Percentiles rank a stretch among this genome's conserved stretches.
phyloP scores from a whole-genome alignment of 1,140 invertebrate genomes.

The Hylyphantes graminicola region DNA sequence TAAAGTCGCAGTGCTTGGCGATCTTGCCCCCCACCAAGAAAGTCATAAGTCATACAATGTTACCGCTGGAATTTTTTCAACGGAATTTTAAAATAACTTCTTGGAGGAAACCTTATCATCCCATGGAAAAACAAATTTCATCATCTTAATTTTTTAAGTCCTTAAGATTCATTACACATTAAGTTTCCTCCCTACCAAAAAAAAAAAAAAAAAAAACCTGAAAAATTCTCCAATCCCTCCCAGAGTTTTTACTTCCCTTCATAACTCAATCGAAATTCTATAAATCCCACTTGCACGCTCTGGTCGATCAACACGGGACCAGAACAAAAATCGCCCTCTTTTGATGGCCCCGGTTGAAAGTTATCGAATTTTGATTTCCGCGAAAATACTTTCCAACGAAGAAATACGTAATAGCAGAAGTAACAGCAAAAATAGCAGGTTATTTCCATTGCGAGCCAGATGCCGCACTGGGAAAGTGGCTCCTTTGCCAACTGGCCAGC shows the following conservation, averaged over 20 bases:
- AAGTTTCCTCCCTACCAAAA: background rate
- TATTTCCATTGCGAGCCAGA: slow-evolving; percentile 37
- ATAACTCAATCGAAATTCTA: slow-evolving; percentile 53
- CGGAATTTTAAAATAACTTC: too few species aligned
- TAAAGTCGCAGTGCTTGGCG: too few species aligned
- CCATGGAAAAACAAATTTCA: too few species aligned
- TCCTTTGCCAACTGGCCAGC: background rate
- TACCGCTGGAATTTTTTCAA: too few species aligned
- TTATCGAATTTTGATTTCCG: slow-evolving; percentile 56
- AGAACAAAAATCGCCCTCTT: slow-evolving; percentile 45
- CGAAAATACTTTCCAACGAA: slow-evolving; percentile 38
- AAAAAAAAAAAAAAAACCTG: background rate
- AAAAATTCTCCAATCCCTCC: background rate
- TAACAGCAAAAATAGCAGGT: slow-evolving; percentile 35
- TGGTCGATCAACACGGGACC: slow-evolving; percentile 30
- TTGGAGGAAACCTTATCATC: too few species aligned
- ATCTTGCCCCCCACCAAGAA: too few species aligned
- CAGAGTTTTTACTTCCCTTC: slow-evolving; percentile 33
- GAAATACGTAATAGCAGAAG: slow-evolving; percentile 42
- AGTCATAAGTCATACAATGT: too few species aligned
- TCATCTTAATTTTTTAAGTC: background rate
- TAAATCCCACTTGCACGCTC: slow-evolving; percentile 51
- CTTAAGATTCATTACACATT: background rate
- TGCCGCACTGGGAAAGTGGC: slow-evolving; percentile 6
- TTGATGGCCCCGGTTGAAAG: slow-evolving; percentile 48